A percentile compares a stretch with the other conserved stretches of the same genome.
Conservation (phyloP, 2,888 invertebrate genomes). For the Didymodactylos carnosus region DNA sequence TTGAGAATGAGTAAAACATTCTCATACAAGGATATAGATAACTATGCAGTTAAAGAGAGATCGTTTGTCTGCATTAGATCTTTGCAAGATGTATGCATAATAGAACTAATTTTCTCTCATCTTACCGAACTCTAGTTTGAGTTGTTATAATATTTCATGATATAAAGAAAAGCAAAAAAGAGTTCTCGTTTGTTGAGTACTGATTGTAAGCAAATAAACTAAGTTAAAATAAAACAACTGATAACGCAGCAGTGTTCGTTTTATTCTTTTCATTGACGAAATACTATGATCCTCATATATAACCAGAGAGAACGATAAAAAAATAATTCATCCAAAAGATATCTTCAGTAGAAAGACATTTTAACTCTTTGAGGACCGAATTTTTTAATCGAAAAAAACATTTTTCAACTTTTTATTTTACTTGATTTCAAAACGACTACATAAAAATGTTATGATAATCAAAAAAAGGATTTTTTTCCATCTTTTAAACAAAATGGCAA, state of each 20-base stretch:
- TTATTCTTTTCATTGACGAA: neutral
- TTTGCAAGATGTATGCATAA: neutral
- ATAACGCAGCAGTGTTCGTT: neutral
- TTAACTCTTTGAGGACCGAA: no score
- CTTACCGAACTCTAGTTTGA: neutral
- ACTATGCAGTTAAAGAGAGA: neutral
- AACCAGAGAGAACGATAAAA: neutral
- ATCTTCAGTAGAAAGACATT: no score
- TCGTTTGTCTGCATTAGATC: neutral
- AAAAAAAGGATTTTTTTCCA: no score
- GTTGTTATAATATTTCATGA: neutral
- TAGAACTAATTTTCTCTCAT: neutral
- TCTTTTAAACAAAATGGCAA: no score
- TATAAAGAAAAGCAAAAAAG: neutral
- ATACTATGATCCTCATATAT: neutral
- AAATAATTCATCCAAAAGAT: no score
- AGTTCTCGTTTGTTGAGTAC: neutral
- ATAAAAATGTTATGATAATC: no score
- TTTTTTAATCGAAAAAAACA: no score
- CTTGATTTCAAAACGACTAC: no score
- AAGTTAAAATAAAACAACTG: neutral
- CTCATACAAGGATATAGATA: neutral
- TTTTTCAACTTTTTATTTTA: no score
- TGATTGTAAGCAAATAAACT: neutral
- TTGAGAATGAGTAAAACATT: neutral